Evolutionary conservation across 2,797 vertebrate genomes (phyloP).

Genomic region (Eutrigla gurnardus): DNA sequence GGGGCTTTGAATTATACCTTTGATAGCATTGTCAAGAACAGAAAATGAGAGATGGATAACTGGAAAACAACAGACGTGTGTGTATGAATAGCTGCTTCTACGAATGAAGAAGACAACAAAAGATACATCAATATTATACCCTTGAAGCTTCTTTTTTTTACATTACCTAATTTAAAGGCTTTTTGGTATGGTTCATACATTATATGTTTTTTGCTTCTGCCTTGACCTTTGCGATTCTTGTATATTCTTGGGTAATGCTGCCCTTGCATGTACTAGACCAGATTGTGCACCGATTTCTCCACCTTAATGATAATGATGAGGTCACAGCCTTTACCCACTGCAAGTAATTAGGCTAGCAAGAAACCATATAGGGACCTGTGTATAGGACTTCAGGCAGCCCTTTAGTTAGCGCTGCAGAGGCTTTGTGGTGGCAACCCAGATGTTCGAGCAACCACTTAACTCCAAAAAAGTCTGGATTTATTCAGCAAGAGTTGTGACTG

Average conservation of each 20-base stretch:
- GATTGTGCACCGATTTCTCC: conserved; percentile 53
- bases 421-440: conserved; percentile 19
- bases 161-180: conserved; percentile 23
- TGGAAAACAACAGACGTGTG: conserved; percentile 30
- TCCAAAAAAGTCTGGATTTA: not conserved
- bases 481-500: not conserved
- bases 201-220: conserved; percentile 39
- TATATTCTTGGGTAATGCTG: conserved; percentile 41
- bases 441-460: conserved; percentile 13
- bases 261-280: conserved; percentile 56
- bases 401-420: conserved; percentile 7
- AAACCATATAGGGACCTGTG: conserved; percentile 34
- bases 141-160: conserved; percentile 34
- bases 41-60: conserved; percentile 68
- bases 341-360: conserved; percentile 68
- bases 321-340: conserved; percentile 63
- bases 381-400: conserved; percentile 2
- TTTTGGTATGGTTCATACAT: conserved; percentile 49
- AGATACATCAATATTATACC: conserved; percentile 10
- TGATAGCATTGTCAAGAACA: conserved; percentile 76
- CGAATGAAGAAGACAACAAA: not conserved
- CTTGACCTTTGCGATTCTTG: conserved; percentile 73
- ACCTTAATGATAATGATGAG: conserved; percentile 72
- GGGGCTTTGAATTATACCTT: conserved; percentile 68
- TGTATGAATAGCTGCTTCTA: conserved; percentile 33